Percentiles rank a stretch among this genome's conserved stretches.
phyloP scores from a whole-genome alignment of 1,140 invertebrate species.

The Lysiphlebus fabarum region DNA sequence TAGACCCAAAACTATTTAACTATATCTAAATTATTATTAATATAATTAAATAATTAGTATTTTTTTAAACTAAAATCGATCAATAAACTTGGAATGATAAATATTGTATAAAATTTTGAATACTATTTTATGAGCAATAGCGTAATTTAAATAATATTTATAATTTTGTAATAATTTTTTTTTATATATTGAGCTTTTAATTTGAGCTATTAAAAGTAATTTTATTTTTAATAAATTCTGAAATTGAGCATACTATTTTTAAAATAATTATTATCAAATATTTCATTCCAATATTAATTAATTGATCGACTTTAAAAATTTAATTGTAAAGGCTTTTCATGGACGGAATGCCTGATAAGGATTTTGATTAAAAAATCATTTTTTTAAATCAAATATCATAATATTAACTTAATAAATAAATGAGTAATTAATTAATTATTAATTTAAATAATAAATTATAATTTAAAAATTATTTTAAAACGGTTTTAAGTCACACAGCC shows the following conservation, averaged over 20 bases:
- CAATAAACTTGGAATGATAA: no score
- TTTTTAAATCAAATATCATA: background rate
- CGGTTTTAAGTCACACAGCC: conserved; percentile 41
- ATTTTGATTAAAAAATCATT: background rate
- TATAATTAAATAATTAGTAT: conserved; percentile 1
- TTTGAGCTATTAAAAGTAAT: no score
- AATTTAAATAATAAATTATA: background rate
- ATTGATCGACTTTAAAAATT: no score
- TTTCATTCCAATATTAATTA: no score
- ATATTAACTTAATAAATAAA: background rate
- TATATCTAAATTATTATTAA: background rate
- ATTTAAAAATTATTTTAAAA: background rate
- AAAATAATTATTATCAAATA: conserved; percentile 12
- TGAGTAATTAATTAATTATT: background rate
- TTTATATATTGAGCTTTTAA: no score
- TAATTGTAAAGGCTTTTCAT: conserved; percentile 27
- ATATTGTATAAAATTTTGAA: no score
- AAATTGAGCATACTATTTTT: conserved; percentile 13
- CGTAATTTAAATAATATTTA: no score
- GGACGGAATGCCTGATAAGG: conserved; percentile 26
- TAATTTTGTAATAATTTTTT: no score
- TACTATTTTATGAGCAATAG: no score
- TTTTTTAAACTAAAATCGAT: background rate
- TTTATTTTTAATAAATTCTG: no score
- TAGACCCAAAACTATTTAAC: no score